Evolutionary conservation across 1,140 invertebrate species (phyloP).

Genomic region (Odontomachus brunneus): DNA sequence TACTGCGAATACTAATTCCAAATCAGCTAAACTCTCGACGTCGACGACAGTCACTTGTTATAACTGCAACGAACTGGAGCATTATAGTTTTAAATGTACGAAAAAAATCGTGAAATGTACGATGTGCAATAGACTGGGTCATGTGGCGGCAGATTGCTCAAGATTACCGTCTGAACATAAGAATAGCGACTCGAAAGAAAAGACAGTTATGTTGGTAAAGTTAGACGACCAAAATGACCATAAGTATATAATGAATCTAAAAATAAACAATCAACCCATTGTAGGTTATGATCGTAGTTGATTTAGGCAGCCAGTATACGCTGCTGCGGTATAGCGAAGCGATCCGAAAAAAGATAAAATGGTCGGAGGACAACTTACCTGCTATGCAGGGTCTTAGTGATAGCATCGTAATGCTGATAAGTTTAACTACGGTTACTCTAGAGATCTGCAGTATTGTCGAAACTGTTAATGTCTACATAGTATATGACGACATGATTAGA

Average conservation of each 20-base stretch:
- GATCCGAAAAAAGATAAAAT: background rate
- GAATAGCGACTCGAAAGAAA: background rate
- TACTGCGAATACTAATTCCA: background rate
- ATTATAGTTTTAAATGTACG: background rate
- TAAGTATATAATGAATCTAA: background rate
- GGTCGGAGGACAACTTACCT: background rate
- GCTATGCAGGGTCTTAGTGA: background rate
- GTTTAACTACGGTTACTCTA: background rate
- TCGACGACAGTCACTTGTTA: background rate
- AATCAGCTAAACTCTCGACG: background rate
- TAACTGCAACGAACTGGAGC: background rate
- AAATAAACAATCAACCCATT: background rate
- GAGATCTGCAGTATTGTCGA: background rate
- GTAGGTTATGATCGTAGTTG: background rate
- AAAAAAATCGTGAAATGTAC: background rate
- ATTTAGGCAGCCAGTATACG: background rate
- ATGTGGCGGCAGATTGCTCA: background rate
- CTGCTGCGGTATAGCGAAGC: background rate
- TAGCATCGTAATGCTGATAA: background rate
- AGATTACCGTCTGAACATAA: background rate
- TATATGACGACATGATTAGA: background rate
- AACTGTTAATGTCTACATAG: background rate
- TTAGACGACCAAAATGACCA: background rate
- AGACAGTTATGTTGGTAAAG: background rate
- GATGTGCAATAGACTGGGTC: background rate